Base-by-base conservation (phyloP, 2,888 invertebrate species). In the Melanostoma mellinum region DNA sequence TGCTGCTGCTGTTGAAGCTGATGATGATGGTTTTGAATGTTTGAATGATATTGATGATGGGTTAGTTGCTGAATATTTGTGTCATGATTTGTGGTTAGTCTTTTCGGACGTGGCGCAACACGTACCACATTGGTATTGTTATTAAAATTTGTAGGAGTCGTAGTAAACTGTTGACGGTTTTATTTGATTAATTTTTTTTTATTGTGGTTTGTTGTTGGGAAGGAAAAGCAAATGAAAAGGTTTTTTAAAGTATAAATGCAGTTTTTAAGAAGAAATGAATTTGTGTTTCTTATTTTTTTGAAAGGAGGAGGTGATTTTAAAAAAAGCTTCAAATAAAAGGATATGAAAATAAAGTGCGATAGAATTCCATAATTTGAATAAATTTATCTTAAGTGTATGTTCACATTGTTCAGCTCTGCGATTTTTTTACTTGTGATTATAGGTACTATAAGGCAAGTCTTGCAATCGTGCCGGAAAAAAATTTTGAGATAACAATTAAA, bases 81-180 rank as follows among this genome's bases (percentile, higher is more conserved):
- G 76, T 86, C 85, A 86, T 86, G 85, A 77, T 79, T 76, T 73
- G 85, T 52, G 68, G 85, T 85, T 86, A 90, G 89, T 90, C 90
- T 88, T 89, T 91, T 91, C 88, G 90, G 89, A 88, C 90, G 90
- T 89, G 91, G 91, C 85, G 90, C 89, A 88, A 90, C 89, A 89
- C 90, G 90, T 88, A 90, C 86, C 93, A 91, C 87, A 93, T 92
- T 91, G 92, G 88, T 92, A 94, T 94, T 93, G 93, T 93, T 90
- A 93, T 91, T 90, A 93, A 93, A 90, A 93, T 92, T 88, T 92
- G 92, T 93, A 93, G 92, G 89, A 88, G 90, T 90, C 89, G 90
- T 89, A 90, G 89, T 89, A 88, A 90, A 90, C 91, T 91, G 86
- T 71, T 86, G 71, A 67, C 53, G 72, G 73, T 6, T 58, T 67